Conservation (phyloP, 2,797 vertebrate species). For the Lagocephalus sceleratus region DNA sequence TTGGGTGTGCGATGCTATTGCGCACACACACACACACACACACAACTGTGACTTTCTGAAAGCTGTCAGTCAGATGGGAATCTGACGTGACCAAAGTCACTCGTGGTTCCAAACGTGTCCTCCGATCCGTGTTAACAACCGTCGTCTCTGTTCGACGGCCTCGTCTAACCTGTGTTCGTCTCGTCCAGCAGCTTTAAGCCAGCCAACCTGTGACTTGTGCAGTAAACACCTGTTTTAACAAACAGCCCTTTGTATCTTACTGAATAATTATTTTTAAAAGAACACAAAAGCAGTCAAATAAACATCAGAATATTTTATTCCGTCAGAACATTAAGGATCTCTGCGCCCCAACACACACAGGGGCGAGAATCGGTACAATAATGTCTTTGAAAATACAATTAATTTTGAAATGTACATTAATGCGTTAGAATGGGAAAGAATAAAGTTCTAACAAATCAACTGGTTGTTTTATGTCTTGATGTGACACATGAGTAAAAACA, state of each 20-base stretch:
- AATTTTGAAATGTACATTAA: constrained; percentile 54
- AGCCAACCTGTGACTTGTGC: constrained; percentile 15
- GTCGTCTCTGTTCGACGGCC: constrained; percentile 1
- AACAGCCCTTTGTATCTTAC: not conserved
- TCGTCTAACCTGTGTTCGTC: not conserved
- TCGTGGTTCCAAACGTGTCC: not conserved
- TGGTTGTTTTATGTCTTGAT: not conserved
- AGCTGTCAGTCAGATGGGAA: constrained; percentile 78
- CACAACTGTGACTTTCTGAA: constrained; percentile 57
- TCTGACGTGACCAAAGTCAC: constrained; percentile 74
- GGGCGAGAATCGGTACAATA: constrained; percentile 37
- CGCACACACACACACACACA: constrained; percentile 15
- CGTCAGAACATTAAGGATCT: constrained; percentile 16
- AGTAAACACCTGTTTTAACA: constrained; percentile 30
- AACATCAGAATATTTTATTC: constrained; percentile 64
- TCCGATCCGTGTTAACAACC: constrained; percentile 18
- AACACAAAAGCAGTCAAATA: constrained; percentile 4
- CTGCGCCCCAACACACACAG: constrained; percentile 18
- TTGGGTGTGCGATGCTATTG: constrained; percentile 24
- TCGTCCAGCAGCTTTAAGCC: constrained; percentile 22
- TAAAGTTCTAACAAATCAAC: constrained; percentile 10
- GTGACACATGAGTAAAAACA: too few species aligned
- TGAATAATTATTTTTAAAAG: not conserved
- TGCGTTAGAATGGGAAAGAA: constrained; percentile 28
- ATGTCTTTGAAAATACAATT: constrained; percentile 61